Evolutionary conservation across 2,888 invertebrate genomes (phyloP).

Genomic region (Athalia circularis): DNA sequence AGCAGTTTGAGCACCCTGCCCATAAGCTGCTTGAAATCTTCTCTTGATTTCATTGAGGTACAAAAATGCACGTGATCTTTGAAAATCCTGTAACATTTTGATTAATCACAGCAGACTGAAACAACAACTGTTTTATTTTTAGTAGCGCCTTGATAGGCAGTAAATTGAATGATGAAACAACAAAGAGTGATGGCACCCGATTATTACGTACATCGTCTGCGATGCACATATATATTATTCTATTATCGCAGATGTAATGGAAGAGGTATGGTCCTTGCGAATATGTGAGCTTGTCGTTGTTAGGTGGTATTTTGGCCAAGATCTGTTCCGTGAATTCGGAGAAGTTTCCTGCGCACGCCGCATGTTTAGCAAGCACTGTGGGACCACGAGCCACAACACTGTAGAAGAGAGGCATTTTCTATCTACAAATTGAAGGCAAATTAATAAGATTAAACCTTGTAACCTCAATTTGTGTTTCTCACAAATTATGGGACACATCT

Average conservation of each 20-base stretch:
- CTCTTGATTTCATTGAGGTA: constrained; percentile 94
- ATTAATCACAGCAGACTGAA: constrained; percentile 48
- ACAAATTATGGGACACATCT: too few relatives aligned
- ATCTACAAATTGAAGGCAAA: constrained; percentile 32
- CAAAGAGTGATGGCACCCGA: not conserved
- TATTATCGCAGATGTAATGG: constrained; percentile 92
- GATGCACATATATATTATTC: constrained; percentile 94
- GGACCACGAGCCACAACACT: constrained; percentile 91
- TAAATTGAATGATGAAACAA: not conserved
- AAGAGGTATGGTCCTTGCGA: constrained; percentile 95
- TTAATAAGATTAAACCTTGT: not conserved
- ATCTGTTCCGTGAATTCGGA: constrained; percentile 96
- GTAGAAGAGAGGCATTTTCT: constrained; percentile 91
- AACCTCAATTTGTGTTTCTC: too few relatives aligned
- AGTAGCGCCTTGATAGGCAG: too few relatives aligned
- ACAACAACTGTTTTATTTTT: not conserved
- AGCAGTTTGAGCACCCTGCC: constrained; percentile 87
- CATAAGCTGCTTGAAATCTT: constrained; percentile 90
- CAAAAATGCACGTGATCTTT: constrained; percentile 92
- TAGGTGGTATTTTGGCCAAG: constrained; percentile 89
- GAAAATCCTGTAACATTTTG: constrained; percentile 86
- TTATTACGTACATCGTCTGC: constrained; percentile 89
- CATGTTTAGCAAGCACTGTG: constrained; percentile 92
- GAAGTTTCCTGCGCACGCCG: constrained; percentile 95
- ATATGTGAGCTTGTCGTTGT: constrained; percentile 93